These are phyloP conservation scores for Metacarcinus magister DNA, from an alignment of 2,888 invertebrate genomes.

Conservation along the genomic window DNA sequence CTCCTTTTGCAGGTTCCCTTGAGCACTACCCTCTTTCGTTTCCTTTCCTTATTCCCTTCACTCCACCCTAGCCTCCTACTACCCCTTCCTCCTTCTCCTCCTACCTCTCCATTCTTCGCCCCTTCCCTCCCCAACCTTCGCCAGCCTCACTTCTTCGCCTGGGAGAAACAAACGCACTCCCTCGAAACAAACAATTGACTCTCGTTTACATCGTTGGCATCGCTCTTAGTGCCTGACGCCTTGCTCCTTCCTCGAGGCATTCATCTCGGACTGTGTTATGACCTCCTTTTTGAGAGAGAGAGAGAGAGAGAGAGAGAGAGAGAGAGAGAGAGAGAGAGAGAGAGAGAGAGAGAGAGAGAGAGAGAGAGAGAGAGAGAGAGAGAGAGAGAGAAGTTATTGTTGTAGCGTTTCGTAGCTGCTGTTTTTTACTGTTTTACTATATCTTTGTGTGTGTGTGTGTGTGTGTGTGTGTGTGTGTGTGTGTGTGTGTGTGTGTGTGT, in stretches of 20 bases:
- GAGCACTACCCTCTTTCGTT: neutral
- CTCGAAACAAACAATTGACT: too few relatives aligned
- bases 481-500: neutral
- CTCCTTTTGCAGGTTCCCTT: neutral
- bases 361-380: slow-evolving; percentile 63
- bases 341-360: slow-evolving; percentile 63
- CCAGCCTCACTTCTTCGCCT: neutral
- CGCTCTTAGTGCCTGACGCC: neutral
- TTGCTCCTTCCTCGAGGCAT: neutral
- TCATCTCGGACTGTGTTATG: neutral
- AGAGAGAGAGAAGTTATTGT: slow-evolving; percentile 38
- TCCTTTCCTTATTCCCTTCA: slow-evolving; percentile 5
- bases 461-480: slow-evolving; percentile 41
- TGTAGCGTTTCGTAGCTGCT: neutral
- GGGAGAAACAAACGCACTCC: neutral
- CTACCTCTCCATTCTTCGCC: neutral
- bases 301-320: slow-evolving; percentile 41
- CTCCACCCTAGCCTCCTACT: neutral
- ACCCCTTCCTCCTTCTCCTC: neutral
- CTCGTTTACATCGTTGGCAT: neutral
- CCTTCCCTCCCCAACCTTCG: neutral
- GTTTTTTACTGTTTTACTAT: too few relatives aligned
- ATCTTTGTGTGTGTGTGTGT: neutral
- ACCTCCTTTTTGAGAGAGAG: neutral
- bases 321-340: slow-evolving; percentile 62